Evolutionary conservation across 2,888 invertebrate species (phyloP).

Genomic region (Pimpla rufipes): DNA sequence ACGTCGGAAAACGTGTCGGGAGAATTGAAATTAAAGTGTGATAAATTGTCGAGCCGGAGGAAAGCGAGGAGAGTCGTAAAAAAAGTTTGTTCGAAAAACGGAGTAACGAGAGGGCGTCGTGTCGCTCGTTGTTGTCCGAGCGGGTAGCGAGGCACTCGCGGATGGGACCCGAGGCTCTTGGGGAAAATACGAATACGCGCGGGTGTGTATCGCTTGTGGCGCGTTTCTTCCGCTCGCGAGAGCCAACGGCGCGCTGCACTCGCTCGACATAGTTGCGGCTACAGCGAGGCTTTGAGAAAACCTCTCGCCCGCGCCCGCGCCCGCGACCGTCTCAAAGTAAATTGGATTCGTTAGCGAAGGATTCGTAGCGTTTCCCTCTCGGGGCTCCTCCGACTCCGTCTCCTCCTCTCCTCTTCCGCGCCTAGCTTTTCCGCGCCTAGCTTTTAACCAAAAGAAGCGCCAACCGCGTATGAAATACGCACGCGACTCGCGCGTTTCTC

Average conservation of each 20-base stretch:
- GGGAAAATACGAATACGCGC: not conserved
- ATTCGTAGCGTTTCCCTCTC: slow-evolving; percentile 48
- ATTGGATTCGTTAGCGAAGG: slow-evolving; percentile 73
- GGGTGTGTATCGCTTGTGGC: slow-evolving; percentile 10
- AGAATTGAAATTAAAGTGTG: no score
- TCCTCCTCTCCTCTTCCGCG: slow-evolving; percentile 17
- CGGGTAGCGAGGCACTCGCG: no score
- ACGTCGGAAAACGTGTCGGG: no score
- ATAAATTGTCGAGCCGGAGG: no score
- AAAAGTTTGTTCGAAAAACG: no score
- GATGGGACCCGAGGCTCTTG: not conserved
- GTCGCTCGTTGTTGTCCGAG: no score
- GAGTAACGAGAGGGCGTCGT: no score
- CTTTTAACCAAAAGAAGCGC: slow-evolving; percentile 29
- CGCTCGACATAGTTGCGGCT: slow-evolving; percentile 31
- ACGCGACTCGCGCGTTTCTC: slow-evolving; percentile 39
- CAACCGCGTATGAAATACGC: slow-evolving; percentile 11
- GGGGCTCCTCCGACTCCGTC: slow-evolving; percentile 1
- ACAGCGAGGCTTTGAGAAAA: slow-evolving; percentile 66
- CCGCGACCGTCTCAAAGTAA: slow-evolving; percentile 67
- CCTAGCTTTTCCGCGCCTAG: no score
- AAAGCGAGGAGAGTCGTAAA: no score
- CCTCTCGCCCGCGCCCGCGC: slow-evolving; percentile 10
- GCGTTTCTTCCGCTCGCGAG: slow-evolving; percentile 12
- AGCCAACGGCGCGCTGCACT: slow-evolving; percentile 11